Evolutionary conservation across 2,113 vertebrate species (phyloP).

Genomic region (Excalfactoria chinensis): DNA sequence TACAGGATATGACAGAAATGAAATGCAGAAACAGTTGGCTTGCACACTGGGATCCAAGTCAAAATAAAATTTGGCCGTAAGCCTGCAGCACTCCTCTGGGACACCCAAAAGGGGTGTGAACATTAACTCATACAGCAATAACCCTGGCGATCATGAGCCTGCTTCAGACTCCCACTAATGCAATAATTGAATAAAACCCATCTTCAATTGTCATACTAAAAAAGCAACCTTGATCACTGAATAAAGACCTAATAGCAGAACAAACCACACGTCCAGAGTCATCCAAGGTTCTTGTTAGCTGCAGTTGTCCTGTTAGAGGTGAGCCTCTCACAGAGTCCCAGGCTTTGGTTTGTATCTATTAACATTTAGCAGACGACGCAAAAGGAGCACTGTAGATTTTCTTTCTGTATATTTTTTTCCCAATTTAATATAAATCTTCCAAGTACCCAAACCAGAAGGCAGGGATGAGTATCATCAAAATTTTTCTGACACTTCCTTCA

Average conservation of each 20-base stretch:
- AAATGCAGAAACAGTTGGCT: slow-evolving; percentile 70
- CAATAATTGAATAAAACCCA: slow-evolving; percentile 56
- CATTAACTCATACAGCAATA: slow-evolving; percentile 53
- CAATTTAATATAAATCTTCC: not conserved
- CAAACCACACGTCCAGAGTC: not conserved
- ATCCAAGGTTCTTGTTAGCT: not conserved
- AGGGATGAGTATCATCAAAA: slow-evolving; percentile 16
- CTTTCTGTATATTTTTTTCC: not conserved
- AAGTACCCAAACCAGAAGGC: slow-evolving; percentile 34
- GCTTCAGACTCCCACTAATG: slow-evolving; percentile 58
- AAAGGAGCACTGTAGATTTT: not conserved
- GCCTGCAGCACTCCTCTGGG: slow-evolving; percentile 45
- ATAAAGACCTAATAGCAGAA: not conserved
- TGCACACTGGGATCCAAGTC: slow-evolving; percentile 53
- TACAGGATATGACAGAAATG: slow-evolving; percentile 71
- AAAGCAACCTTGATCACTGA: not conserved
- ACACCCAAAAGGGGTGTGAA: slow-evolving; percentile 55
- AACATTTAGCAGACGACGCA: not conserved
- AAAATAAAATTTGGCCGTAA: slow-evolving; percentile 52
- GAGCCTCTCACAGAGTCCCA: not conserved
- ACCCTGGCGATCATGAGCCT: slow-evolving; percentile 4
- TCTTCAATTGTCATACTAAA: slow-evolving; percentile 44
- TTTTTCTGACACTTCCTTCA: slow-evolving; percentile 42
- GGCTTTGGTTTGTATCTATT: not conserved
- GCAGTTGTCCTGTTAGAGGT: not conserved